These are phyloP conservation scores for Eilema depressum DNA, from an alignment of 2,888 invertebrate genomes.

Conservation along the genomic window DNA sequence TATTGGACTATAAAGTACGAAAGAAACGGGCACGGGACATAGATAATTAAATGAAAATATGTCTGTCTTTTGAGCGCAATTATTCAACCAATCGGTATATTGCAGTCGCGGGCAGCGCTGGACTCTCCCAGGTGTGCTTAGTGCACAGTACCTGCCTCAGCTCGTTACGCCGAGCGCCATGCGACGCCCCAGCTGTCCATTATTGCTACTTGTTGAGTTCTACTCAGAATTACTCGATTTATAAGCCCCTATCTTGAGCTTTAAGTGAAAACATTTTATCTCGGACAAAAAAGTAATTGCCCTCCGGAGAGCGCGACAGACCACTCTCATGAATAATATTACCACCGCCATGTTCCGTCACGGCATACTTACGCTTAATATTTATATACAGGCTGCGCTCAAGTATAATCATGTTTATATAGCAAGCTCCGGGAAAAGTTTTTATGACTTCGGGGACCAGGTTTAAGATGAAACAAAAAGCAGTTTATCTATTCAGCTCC, in stretches of 20 bases:
- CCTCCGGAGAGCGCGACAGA: slow-evolving; percentile 7
- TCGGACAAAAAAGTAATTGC: slow-evolving; percentile 22
- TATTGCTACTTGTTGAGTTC: slow-evolving; percentile 18
- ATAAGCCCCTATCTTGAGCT: slow-evolving; percentile 6
- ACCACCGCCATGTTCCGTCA: slow-evolving; percentile 8
- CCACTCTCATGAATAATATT: slow-evolving; percentile 24
- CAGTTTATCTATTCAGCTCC: neutral
- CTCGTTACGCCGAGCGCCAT: neutral
- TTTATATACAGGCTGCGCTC: slow-evolving; percentile 1
- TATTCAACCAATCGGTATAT: neutral
- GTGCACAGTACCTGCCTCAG: neutral
- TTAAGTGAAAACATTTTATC: slow-evolving; percentile 18
- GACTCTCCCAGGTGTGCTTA: too few species aligned
- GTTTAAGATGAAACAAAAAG: slow-evolving; percentile 3
- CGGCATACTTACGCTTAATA: slow-evolving; percentile 1
- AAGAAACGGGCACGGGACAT: too few species aligned
- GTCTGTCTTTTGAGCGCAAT: too few species aligned
- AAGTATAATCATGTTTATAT: slow-evolving; percentile 10
- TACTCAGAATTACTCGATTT: slow-evolving; percentile 16
- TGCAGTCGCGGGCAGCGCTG: neutral
- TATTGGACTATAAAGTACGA: neutral
- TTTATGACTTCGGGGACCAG: slow-evolving; percentile 3
- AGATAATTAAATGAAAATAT: too few species aligned
- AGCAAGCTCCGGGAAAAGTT: slow-evolving; percentile 7
- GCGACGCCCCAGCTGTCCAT: slow-evolving; percentile 6